Evolutionary conservation across 2,888 invertebrate genomes (phyloP), one percentile per base, ranked within the genome.

Genomic region (Drepanosiphum platanoidis): DNA sequence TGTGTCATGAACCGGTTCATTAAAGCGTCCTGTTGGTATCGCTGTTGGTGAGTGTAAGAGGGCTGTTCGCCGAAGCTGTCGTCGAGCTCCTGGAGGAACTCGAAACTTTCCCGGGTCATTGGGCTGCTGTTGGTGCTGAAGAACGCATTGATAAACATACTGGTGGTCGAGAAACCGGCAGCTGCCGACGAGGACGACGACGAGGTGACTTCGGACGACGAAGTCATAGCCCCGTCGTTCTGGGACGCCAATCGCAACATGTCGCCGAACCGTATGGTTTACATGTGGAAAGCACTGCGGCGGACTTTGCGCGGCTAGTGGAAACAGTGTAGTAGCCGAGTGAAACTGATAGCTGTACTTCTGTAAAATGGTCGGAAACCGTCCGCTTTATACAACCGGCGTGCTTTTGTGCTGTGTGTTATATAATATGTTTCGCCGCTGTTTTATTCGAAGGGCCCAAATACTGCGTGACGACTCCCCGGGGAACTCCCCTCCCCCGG

Each of bases 111-210:
- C 42, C 88, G 88, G 30, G 86, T 87, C 86, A 86, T 87, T 42
- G 87, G 90, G 89, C 92, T 92, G 82, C 92, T 89, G 89, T 93
- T 93, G 89, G 93, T 89, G 88, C 95, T 95, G 96, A 96, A 96
- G 88, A 96, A 92, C 89, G 95, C 96, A 87, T 95, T 92, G 88
- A 95, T 95, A 87, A 90, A 89, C 88, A 92, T 92, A 64, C 93
- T 93, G 90, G 94, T 94, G 88, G 95, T 94, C 32, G 94, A 93
- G 88, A 95, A 94, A 87, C 93, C 93, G 87, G 95, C 91, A 77
- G 88, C 88, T 13, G 70, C 80, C 72, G 89, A 88, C 83, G 88
- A 88, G 46, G 89, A 88, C 46, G 95, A 94, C 79, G 95, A 95
- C 58, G 94, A 94, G 80, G 94, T 93, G 90, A 94, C 94, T 90